Percentiles rank a stretch among this genome's conserved stretches.
phyloP scores from a whole-genome alignment of 2,797 vertebrate genomes.

The Leptoclinus maculatus region DNA sequence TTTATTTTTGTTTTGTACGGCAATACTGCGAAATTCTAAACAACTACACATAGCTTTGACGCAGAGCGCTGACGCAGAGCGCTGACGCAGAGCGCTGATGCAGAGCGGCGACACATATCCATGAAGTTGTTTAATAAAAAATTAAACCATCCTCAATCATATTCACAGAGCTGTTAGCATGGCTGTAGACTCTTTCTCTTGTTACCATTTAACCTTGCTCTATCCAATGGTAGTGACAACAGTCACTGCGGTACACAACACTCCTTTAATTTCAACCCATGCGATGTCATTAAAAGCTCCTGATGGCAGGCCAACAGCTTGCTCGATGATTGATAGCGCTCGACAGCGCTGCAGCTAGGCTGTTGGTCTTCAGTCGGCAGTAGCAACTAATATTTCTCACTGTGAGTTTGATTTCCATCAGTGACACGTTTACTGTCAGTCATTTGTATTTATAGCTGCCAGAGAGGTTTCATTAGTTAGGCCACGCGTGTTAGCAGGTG shows the following conservation, averaged over 20 bases:
- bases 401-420: constrained; percentile 33
- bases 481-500: constrained; percentile 34
- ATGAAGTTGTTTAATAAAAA: neutral
- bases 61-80: neutral
- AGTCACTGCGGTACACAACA: neutral
- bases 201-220: neutral
- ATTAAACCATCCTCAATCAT: neutral
- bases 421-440: constrained; percentile 49
- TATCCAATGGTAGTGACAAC: neutral
- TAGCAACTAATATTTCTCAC: constrained; percentile 24
- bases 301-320: constrained; percentile 16
- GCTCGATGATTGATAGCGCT: constrained; percentile 18
- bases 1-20: neutral
- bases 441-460: constrained; percentile 46
- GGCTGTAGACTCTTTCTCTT: neutral
- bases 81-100: no score
- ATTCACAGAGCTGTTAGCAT: neutral
- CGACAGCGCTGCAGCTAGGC: constrained; percentile 1
- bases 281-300: constrained; percentile 18
- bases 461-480: constrained; percentile 29
- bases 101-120: neutral
- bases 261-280: neutral
- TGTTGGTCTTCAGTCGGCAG: constrained; percentile 11
- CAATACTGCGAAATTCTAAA: neutral
- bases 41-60: neutral